Evolutionary conservation across 2,113 vertebrate genomes (phyloP).

Genomic region (Nothoprocta perdicaria): DNA sequence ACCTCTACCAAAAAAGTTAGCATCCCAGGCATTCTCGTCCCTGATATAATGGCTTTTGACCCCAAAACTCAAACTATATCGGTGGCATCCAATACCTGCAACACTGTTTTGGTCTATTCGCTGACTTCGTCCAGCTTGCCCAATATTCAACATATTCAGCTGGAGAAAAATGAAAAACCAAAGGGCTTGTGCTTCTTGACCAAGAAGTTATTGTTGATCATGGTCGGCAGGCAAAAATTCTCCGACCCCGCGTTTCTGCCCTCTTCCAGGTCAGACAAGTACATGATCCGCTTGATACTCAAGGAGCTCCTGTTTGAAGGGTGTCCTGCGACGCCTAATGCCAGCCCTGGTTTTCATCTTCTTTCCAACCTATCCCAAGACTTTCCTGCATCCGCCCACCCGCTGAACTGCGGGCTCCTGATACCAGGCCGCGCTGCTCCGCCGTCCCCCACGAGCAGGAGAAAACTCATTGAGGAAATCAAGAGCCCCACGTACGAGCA

Average conservation of each 20-base stretch:
- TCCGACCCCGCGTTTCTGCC: slow-evolving; percentile 89
- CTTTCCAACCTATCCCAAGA: slow-evolving; percentile 67
- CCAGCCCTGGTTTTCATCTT: slow-evolving; percentile 37
- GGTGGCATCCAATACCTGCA: slow-evolving; percentile 91
- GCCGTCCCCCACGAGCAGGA: slow-evolving; percentile 76
- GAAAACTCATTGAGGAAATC: slow-evolving; percentile 87
- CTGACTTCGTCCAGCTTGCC: slow-evolving; percentile 84
- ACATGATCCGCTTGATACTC: slow-evolving; percentile 81
- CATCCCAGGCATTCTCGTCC: slow-evolving; percentile 93
- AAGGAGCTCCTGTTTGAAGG: slow-evolving; percentile 82
- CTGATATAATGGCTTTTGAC: slow-evolving; percentile 92
- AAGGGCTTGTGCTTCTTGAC: slow-evolving; percentile 94
- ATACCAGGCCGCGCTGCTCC: slow-evolving; percentile 76
- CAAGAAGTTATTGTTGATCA: slow-evolving; percentile 86
- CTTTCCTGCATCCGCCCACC: slow-evolving; percentile 67
- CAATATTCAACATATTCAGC: slow-evolving; percentile 90
- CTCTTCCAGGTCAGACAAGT: slow-evolving; percentile 91
- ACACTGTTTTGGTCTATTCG: slow-evolving; percentile 88
- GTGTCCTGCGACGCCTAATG: slow-evolving; percentile 34
- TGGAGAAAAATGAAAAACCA: slow-evolving; percentile 88
- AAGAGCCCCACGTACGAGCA: slow-evolving; percentile 72
- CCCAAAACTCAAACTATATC: slow-evolving; percentile 83
- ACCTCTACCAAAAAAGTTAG: slow-evolving; percentile 88
- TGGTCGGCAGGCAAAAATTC: slow-evolving; percentile 90
- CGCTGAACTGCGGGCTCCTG: slow-evolving; percentile 80